Percentiles rank a stretch among this genome's conserved stretches.
Evolutionary conservation across 2,888 invertebrate genomes (phyloP).

Genomic region (Trichopoda pennipes): DNA sequence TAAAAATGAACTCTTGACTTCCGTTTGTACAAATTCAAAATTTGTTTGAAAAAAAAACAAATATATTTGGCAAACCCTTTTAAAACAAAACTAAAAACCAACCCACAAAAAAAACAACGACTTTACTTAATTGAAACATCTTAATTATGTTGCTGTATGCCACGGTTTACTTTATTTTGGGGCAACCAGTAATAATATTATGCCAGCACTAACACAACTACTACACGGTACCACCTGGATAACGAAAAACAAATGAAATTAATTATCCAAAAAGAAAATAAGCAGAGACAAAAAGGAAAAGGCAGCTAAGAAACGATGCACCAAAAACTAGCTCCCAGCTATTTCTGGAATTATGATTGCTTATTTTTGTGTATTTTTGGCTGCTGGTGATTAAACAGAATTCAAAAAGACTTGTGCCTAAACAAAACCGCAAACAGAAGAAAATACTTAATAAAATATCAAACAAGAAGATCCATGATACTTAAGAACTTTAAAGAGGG

Average conservation of each 20-base stretch:
- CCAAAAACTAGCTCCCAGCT: conserved; percentile 34
- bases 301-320: conserved; percentile 19
- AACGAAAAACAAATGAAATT: conserved; percentile 62
- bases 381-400: conserved; percentile 33
- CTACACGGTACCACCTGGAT: conserved; percentile 58
- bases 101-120: conserved; percentile 44
- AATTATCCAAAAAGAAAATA: conserved; percentile 53
- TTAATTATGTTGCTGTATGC: conserved; percentile 54
- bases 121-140: conserved; percentile 62
- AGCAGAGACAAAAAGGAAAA: conserved; percentile 9
- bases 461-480: conserved; percentile 38
- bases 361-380: conserved; percentile 25
- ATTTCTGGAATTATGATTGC: conserved; percentile 39
- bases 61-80: conserved; percentile 2
- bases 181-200: conserved; percentile 48
- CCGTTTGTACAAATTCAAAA: conserved; percentile 49
- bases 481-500: conserved; percentile 38
- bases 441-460: conserved; percentile 6
- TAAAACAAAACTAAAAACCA: conserved; percentile 17
- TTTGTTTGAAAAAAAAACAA: conserved; percentile 5
- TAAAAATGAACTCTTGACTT: conserved; percentile 60
- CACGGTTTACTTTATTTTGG: conserved; percentile 32
- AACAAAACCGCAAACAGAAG: conserved; percentile 19
- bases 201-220: conserved; percentile 38
- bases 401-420: conserved; percentile 2